phyloP scores from a whole-genome alignment of 2,797 vertebrate species.

The Carduelis carduelis region DNA sequence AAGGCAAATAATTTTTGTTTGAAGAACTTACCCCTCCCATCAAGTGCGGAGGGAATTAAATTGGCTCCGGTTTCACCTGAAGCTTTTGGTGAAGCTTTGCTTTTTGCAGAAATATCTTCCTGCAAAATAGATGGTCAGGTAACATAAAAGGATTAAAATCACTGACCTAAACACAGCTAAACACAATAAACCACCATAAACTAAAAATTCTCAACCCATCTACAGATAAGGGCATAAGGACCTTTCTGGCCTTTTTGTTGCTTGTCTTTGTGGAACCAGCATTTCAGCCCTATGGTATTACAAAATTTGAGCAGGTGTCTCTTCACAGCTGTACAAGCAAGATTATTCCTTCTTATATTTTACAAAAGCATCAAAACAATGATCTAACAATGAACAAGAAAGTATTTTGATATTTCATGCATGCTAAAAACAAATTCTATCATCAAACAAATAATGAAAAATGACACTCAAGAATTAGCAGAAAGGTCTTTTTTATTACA shows the following conservation, averaged over 20 bases:
- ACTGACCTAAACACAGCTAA: neutral
- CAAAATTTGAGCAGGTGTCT: neutral
- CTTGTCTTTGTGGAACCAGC: neutral
- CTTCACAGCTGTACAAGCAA: neutral
- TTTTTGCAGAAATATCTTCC: slow-evolving; percentile 28
- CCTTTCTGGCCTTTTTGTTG: neutral
- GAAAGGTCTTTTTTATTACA: neutral
- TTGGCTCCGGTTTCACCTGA: neutral
- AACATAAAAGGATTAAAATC: neutral
- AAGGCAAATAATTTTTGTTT: neutral
- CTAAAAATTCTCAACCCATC: neutral
- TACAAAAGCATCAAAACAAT: neutral
- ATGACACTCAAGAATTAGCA: neutral
- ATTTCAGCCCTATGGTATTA: neutral
- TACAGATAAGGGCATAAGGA: neutral
- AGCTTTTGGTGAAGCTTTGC: neutral
- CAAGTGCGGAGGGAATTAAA: slow-evolving; percentile 22
- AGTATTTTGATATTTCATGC: neutral
- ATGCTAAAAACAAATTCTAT: neutral
- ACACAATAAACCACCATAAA: neutral
- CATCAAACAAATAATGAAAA: neutral
- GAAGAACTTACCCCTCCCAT: slow-evolving; percentile 51
- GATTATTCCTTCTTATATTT: neutral
- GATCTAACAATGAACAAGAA: neutral
- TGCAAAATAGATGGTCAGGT: neutral